These are phyloP conservation scores for Enteromius argenteus DNA, from an alignment of 2,797 vertebrate species.

Conservation along the genomic window DNA sequence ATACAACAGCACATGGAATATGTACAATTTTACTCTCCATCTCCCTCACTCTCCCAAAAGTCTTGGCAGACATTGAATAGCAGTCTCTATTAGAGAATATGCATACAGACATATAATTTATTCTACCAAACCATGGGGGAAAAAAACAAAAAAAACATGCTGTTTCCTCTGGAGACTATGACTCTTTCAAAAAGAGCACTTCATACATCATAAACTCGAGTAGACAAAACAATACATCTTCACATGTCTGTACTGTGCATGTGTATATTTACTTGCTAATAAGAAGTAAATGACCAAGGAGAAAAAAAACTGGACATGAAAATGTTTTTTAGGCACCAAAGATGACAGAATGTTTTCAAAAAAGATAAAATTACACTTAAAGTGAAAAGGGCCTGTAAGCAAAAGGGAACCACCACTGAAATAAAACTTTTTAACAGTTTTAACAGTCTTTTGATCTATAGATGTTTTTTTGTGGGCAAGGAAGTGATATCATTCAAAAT, in stretches of 20 bases:
- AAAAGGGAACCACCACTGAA: slow-evolving; percentile 38
- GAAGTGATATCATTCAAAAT: background rate
- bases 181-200: slow-evolving; percentile 33
- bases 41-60: slow-evolving; percentile 31
- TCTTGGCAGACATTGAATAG: slow-evolving; percentile 44
- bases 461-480: background rate
- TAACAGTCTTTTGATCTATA: slow-evolving; percentile 15
- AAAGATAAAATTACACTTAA: slow-evolving; percentile 23
- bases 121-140: slow-evolving; percentile 17
- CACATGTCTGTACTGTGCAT: slow-evolving; percentile 34
- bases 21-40: slow-evolving; percentile 57
- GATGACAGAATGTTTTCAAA: slow-evolving; percentile 12
- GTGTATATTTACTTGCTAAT: slow-evolving; percentile 21
- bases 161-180: slow-evolving; percentile 26
- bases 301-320: background rate
- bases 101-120: slow-evolving; percentile 49
- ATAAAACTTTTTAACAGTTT: slow-evolving; percentile 30
- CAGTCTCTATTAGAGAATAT: slow-evolving; percentile 47
- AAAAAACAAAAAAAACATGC: slow-evolving; percentile 23
- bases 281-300: slow-evolving; percentile 30
- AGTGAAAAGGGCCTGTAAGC: slow-evolving; percentile 33
- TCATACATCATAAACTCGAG: slow-evolving; percentile 14
- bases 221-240: slow-evolving; percentile 44
- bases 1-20: slow-evolving; percentile 59
- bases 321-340: slow-evolving; percentile 37